These are phyloP conservation scores for Rhinella marina DNA, from an alignment of 2,797 vertebrate species.

Conservation along the genomic window DNA sequence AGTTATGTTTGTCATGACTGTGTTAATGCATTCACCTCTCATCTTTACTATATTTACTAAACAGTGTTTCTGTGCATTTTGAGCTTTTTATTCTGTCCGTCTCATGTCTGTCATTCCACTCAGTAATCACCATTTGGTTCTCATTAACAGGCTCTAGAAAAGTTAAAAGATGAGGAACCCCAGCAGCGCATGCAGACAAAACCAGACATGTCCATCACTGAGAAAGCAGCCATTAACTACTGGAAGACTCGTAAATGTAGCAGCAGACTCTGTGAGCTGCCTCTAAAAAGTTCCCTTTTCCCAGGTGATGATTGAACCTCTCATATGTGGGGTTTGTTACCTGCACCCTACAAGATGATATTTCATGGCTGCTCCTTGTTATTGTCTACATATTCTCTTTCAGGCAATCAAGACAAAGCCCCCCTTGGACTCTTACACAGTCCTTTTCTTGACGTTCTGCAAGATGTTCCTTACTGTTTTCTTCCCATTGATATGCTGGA, in stretches of 20 bases:
- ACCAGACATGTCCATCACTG: slow-evolving; percentile 68
- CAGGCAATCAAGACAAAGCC: slow-evolving; percentile 64
- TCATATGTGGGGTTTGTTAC: neutral
- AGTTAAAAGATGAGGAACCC: slow-evolving; percentile 71
- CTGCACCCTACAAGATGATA: neutral
- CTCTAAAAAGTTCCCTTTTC: slow-evolving; percentile 70
- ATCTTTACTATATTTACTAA: too few relatives aligned
- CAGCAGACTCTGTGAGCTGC: slow-evolving; percentile 69
- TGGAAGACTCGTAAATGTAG: slow-evolving; percentile 70
- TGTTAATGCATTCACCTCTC: too few relatives aligned
- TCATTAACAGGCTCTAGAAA: slow-evolving; percentile 69
- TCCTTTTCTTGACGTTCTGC: slow-evolving; percentile 72
- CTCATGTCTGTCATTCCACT: neutral
- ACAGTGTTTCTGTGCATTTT: neutral
- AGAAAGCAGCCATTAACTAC: slow-evolving; percentile 71
- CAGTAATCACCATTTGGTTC: neutral
- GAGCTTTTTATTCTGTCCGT: neutral
- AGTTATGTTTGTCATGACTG: too few relatives aligned
- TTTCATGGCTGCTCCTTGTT: neutral
- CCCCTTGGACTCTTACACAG: slow-evolving; percentile 33
- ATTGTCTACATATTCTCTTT: neutral
- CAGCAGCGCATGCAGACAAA: slow-evolving; percentile 66
- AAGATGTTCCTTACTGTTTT: slow-evolving; percentile 75
- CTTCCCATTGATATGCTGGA: slow-evolving; percentile 69
- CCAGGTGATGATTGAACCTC: slow-evolving; percentile 65